A percentile compares a stretch with the other conserved stretches of the same genome.
These are phyloP conservation scores for Platycercus adscitus DNA, from an alignment of 2,113 vertebrate genomes.

Conservation along the genomic window DNA sequence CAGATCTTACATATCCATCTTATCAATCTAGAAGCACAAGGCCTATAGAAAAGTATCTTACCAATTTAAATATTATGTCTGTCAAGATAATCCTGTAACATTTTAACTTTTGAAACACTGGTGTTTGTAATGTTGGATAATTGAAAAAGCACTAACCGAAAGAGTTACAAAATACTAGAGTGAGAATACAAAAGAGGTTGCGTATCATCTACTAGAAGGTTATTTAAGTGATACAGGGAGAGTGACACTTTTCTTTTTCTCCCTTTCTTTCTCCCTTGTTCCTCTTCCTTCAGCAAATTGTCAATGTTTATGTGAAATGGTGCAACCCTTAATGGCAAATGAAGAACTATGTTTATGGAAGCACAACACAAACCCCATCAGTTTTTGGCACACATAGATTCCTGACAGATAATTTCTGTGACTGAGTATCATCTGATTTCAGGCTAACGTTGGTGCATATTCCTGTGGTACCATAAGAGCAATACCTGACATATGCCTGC, in stretches of 20 bases:
- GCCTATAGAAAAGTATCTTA: not conserved
- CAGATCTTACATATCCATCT: not conserved
- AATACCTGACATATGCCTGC: not conserved
- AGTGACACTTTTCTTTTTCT: not conserved
- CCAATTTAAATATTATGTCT: not conserved
- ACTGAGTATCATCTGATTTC: not conserved
- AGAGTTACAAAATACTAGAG: not conserved
- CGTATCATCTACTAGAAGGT: not conserved
- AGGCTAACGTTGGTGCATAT: not conserved
- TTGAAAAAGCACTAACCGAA: not conserved
- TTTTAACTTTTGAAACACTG: not conserved
- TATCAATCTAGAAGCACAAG: not conserved
- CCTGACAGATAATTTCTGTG: not conserved
- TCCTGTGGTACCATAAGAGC: not conserved
- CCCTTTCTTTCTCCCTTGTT: not conserved
- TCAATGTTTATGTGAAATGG: not conserved
- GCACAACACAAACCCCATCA: no score
- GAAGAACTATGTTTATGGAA: not conserved
- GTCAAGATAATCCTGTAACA: not conserved
- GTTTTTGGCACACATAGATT: not conserved
- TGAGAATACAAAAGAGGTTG: not conserved
- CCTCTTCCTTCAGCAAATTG: not conserved
- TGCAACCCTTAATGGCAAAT: accelerated
- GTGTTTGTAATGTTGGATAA: not conserved
- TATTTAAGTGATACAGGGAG: not conserved